Evolutionary conservation across 2,888 invertebrate genomes (phyloP), one percentile per base, ranked within the genome.

Genomic region (Epsilonema sp.): DNA sequence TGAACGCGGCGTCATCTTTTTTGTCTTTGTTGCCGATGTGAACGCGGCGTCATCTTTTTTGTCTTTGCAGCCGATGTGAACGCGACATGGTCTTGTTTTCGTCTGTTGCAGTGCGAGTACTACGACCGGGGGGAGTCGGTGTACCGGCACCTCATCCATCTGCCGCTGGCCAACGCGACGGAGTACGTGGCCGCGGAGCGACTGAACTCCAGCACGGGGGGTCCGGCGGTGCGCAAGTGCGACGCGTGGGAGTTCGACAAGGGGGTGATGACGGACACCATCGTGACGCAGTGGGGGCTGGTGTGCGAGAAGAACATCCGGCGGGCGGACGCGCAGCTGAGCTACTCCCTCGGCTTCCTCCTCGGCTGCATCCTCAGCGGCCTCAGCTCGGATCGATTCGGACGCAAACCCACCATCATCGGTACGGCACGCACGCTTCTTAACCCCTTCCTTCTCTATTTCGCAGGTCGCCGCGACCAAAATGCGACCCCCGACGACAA

Each of bases 301-400:
- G 63, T 63, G 3, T 63, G 63, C 51, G 59, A 59, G 39, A 54
- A 58, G 48, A 63, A 59, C 50, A 51, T 62, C 42, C 57, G 55
- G 39, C 56, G 63, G 11, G 63, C 61, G 13, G 63, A 63, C 51
- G 62, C 62, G n/a, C 64, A 64, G 46, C 53, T 63, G 46, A 61
- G 59, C 48, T 63, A 63, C 49, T 60, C 62, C 20, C 52, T 62
- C 44, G 63, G 63, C 23, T 63, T 57, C 47, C 53, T 63, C 11
- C 50, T 63, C 47, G 63, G 63, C 8, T 63, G 63, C 48, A 44
- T 63, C 22, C 46, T 63, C 16, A 58, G 61, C 26, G 62, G 62
- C 37, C 53, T 58, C 44, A 58, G 58, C 11, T 57, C 57, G 42
- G 62, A 62, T 48, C 46, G 53, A 57, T 58, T n/a, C 8, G 39